These are phyloP conservation scores for Ariopsis seemanni DNA, from an alignment of 2,113 vertebrate genomes.

Conservation along the genomic window DNA sequence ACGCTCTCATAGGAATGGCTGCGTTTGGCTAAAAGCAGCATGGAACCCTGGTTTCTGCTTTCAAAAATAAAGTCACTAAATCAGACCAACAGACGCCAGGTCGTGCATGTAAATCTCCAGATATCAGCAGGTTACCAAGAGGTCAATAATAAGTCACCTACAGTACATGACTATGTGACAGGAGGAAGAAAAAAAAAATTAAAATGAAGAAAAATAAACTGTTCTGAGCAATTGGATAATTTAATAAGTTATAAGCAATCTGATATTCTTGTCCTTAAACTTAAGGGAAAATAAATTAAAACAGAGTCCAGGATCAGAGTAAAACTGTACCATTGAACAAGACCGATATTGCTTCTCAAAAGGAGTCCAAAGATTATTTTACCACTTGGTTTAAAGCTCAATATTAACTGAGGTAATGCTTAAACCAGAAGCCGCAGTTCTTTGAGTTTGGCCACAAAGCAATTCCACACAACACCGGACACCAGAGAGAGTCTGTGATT, in stretches of 20 bases:
- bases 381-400: slow-evolving; percentile 18
- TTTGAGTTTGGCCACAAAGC: slow-evolving; percentile 8
- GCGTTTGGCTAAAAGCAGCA: slow-evolving; percentile 38
- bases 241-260: background rate
- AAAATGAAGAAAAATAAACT: background rate
- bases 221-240: background rate
- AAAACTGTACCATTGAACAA: background rate
- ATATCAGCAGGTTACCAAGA: slow-evolving; percentile 6
- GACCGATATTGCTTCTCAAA: background rate
- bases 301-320: background rate
- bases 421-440: background rate
- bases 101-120: slow-evolving; percentile 1
- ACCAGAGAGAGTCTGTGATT: background rate
- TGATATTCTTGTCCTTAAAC: background rate
- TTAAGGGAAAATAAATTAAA: slow-evolving; percentile 26
- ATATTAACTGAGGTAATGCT: slow-evolving; percentile 33
- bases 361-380: slow-evolving; percentile 40
- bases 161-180: background rate
- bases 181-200: too few species aligned
- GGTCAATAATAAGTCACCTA: background rate
- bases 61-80: slow-evolving; percentile 33
- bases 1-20: slow-evolving; percentile 31
- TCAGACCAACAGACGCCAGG: background rate
- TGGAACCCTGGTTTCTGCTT: slow-evolving; percentile 15
- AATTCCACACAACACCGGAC: background rate